Evolutionary conservation across 2,888 invertebrate genomes (phyloP).

Genomic region (Conchocele bisecta): DNA sequence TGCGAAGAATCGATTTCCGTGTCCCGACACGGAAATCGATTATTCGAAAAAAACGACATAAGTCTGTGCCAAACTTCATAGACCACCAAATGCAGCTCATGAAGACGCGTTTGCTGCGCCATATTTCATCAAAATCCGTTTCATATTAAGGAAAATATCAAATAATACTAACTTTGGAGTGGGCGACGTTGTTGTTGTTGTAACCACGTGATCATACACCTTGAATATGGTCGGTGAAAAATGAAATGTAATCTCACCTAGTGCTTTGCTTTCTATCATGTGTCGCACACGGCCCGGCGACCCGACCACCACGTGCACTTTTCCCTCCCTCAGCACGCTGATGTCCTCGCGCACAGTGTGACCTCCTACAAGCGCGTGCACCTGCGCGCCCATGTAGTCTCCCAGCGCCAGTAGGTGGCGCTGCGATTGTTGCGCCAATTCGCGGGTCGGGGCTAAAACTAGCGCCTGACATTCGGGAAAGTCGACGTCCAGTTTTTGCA

Average conservation of each 20-base stretch:
- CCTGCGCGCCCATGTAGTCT: slow-evolving; percentile 98
- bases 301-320: slow-evolving; percentile 97
- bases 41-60: too few relatives aligned
- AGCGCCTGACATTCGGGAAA: slow-evolving; percentile 96
- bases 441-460: slow-evolving; percentile 97
- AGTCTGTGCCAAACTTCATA: too few relatives aligned
- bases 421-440: slow-evolving; percentile 89
- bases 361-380: slow-evolving; percentile 99
- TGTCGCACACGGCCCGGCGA: slow-evolving; percentile 99
- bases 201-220: too few relatives aligned
- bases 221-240: too few relatives aligned
- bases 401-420: slow-evolving; percentile 97
- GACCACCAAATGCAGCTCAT: too few relatives aligned
- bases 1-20: too few relatives aligned
- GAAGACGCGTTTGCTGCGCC: too few relatives aligned
- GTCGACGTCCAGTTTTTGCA: slow-evolving; percentile 96
- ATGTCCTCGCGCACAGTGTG: slow-evolving; percentile 99
- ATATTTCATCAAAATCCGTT: too few relatives aligned
- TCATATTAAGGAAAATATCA: too few relatives aligned
- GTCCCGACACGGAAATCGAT: too few relatives aligned
- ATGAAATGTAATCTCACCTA: slow-evolving; percentile 87
- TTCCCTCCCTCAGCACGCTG: slow-evolving; percentile 93
- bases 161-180: too few relatives aligned
- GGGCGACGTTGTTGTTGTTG: too few relatives aligned
- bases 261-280: slow-evolving; percentile 95